Evolutionary conservation across 2,888 invertebrate species (phyloP), one percentile per base, ranked within the genome.

Genomic region (Diadromus collaris): DNA sequence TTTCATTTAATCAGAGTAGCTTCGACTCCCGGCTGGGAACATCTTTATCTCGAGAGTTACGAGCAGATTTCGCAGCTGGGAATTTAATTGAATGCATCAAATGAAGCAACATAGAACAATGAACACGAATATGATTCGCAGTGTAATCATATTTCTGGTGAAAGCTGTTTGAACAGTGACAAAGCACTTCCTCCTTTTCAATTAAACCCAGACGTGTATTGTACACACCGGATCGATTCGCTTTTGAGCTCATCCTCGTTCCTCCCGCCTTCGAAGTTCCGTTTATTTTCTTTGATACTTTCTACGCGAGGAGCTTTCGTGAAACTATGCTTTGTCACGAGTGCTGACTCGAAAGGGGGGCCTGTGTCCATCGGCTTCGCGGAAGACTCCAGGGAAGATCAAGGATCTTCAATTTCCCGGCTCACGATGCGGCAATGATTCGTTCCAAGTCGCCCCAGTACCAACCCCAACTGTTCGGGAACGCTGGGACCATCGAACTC

Each of bases 1-100:
- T 68, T 68, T 63, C 56, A 38, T 34, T 67, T n/a, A 44, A 73
- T 63, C 29, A 38, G 10, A 60, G 60, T 71, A 21, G 13, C 51
- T 73, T 27, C n/a, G 21, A 29, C 41, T 67, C 27, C 32, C 41
- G 46, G 51, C 65, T 34, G 4, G 19, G 9, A 48, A 24, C 51
- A n/a, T 44, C 29, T 29, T 19, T 34, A n/a, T 29, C 44, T 9
- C 44, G 44, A 44, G 46, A n/a, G 44, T 46, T 32, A 29, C 64
- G 19, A 41, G 38, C 19, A n/a, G 44, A n/a, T 41, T 41, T 41
- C 34, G 7, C 29, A 24, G 38, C 27, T 3, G 13, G 51, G 19
- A 64, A n/a, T 29, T 44, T 27, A 13, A 51, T 65, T 48, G 19
- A 48, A n/a, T 54, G 19, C 29, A 64, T 48, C 29, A 9, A 29